Evolutionary conservation across 2,888 invertebrate species (phyloP), one percentile per base, ranked within the genome.

Genomic region (Tenthredo scrophulariae): DNA sequence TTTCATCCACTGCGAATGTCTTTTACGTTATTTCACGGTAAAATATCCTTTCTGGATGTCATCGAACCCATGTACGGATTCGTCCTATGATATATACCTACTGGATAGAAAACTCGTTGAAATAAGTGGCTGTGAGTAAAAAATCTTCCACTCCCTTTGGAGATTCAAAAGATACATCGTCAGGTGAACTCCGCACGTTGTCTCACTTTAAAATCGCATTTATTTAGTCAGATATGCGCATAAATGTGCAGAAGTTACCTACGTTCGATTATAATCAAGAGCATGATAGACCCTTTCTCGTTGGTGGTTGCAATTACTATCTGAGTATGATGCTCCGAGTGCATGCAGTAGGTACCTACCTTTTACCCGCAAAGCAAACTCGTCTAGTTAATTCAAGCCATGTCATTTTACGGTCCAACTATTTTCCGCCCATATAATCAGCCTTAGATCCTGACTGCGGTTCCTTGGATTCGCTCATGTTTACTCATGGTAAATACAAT

Each of bases 341-440:
- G 67, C 33, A 67, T 29, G 4, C 29, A 1, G 67, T 67, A 33
- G 7, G 67, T 67, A 67, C 13, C 33, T 18, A 33, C 33, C 18
- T 33, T 33, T 67, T 1, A 26, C 67, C 67, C 15, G 67, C 26
- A 67, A 67, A 33, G 33, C 18, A 67, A 67, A 67, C 67, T 67
- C 18, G 67, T 67, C 67, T 33, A 33, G 67, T 15, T 33, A 67
- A 67, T 67, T 67, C 67, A 67, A 33, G 67, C 67, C 67, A 67
- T 67, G 67, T 67, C 67, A 67, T 67, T 67, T 67, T 67, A 67
- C 67, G 67, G 67, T 67, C 18, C 26, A 67, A 67, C 67, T 33
- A 33, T 33, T 18, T 67, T 67, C 7, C 13, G 18, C 18, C 67
- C 33, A 4, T 67, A 6, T 67, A 67, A 33, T 67, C 67, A 33